Evolutionary conservation across 2,888 invertebrate species (phyloP).

Genomic region (Platycnemis pennipes): DNA sequence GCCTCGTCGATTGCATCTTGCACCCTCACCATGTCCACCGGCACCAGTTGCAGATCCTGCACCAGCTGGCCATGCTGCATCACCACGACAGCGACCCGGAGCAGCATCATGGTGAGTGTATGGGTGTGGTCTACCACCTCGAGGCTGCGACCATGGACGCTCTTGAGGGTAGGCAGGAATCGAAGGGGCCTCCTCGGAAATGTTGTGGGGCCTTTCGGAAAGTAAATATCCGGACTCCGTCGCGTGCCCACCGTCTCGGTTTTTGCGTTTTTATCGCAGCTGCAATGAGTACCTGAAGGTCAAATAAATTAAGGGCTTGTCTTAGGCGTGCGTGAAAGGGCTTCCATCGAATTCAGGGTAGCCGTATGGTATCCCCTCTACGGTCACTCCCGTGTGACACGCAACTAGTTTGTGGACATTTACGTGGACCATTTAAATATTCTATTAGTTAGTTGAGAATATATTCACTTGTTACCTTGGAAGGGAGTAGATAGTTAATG

Average conservation of each 20-base stretch:
- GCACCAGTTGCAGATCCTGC: conserved; percentile 85
- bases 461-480: no score
- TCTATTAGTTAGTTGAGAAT: no score
- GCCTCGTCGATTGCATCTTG: conserved; percentile 88
- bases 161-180: neutral
- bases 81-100: conserved; percentile 81
- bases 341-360: no score
- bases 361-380: no score
- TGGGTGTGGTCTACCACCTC: conserved; percentile 40
- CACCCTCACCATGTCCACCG: conserved; percentile 89
- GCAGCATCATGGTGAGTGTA: conserved; percentile 73
- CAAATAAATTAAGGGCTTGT: neutral
- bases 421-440: no score
- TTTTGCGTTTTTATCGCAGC: neutral
- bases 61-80: conserved; percentile 83
- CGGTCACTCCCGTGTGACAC: no score
- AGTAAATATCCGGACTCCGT: neutral
- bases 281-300: neutral
- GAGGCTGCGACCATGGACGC: conserved; percentile 45
- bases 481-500: no score
- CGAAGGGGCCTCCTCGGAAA: neutral
- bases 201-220: conserved; percentile 28
- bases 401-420: neutral
- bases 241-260: neutral
- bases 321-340: no score